Evolutionary conservation across 2,797 vertebrate genomes (phyloP).

Genomic region (Alcedo atthis): DNA sequence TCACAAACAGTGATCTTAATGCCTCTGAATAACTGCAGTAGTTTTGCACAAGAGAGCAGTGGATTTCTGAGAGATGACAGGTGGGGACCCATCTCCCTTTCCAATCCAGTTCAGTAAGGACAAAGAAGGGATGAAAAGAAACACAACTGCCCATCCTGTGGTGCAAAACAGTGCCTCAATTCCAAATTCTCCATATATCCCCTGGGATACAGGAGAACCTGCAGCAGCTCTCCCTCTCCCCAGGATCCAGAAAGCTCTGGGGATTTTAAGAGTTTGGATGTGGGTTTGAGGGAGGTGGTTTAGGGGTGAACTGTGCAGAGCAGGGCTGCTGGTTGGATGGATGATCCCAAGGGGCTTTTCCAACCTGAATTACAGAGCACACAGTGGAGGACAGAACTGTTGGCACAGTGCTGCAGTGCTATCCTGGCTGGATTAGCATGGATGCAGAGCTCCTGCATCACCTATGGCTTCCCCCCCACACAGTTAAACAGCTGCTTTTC

Average conservation of each 20-base stretch:
- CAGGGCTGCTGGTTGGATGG: too few relatives aligned
- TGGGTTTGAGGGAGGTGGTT: too few relatives aligned
- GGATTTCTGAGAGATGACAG: background rate
- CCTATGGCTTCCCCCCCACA: background rate
- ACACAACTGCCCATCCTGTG: background rate
- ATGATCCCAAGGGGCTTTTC: too few relatives aligned
- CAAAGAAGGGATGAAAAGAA: background rate
- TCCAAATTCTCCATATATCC: background rate
- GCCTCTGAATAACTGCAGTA: background rate
- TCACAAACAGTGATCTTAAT: background rate
- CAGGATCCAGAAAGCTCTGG: background rate
- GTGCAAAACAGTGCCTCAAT: background rate
- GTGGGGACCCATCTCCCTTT: background rate
- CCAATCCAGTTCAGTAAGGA: background rate
- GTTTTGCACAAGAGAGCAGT: background rate
- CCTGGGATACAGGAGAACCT: background rate
- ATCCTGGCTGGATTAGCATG: background rate
- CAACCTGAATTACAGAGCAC: background rate
- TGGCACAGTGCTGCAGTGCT: background rate
- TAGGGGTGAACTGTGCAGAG: too few relatives aligned
- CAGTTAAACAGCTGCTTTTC: slow-evolving; percentile 16
- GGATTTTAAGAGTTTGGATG: background rate
- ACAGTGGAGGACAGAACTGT: background rate
- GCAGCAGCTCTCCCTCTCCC: background rate
- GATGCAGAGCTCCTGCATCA: background rate